Evolutionary conservation across 2,113 vertebrate genomes (phyloP), one percentile per base, ranked within the genome.

Genomic region (Oreochromis niloticus): DNA sequence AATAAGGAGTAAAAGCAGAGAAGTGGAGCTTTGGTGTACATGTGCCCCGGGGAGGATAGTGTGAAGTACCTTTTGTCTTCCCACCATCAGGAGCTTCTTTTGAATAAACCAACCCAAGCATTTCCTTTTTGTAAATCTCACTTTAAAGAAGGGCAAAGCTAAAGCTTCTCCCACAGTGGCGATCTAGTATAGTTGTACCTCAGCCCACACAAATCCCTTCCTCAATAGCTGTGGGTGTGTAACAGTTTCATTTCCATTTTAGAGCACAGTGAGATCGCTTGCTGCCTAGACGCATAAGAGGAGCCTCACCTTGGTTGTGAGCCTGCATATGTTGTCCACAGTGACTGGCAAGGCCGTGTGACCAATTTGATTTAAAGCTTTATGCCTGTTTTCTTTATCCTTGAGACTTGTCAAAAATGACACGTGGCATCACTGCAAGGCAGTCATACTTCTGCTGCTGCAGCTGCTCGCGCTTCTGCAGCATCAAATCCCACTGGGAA

Each of bases 1-100:
- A 93, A 94, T 88, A 85, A 89, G 83, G 87, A 93, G 90, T 88
- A 92, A 92, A 68, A 93, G 88, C 80, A n/a, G 86, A 90, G 90
- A 87, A 90, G 91, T 54, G 80, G 83, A 91, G 92, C 90, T 92
- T 93, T 92, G 87, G 88, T 92, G 91, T 92, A 93, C 91, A 93
- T 95, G 80, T 82, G 89, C 94, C 95, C 92, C 81, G 73, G 92
- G 94, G 92, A 95, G 80, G 90, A 93, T 88, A 82, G 87, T 91
- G 91, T 93, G 88, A 94, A 94, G 91, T 91, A 93, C 92, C 94
- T 93, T 94, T 96, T 95, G 94, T 95, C 91, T 95, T 89, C 90
- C 85, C 87, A 93, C 89, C 92, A 93, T 93, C 87, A 89, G 88
- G 84, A 95, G 93, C 88, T 90, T 87, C 91, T 89, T 95, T 92